Evolutionary conservation across 1,140 invertebrate genomes (phyloP).

Genomic region (Ladona fulva): DNA sequence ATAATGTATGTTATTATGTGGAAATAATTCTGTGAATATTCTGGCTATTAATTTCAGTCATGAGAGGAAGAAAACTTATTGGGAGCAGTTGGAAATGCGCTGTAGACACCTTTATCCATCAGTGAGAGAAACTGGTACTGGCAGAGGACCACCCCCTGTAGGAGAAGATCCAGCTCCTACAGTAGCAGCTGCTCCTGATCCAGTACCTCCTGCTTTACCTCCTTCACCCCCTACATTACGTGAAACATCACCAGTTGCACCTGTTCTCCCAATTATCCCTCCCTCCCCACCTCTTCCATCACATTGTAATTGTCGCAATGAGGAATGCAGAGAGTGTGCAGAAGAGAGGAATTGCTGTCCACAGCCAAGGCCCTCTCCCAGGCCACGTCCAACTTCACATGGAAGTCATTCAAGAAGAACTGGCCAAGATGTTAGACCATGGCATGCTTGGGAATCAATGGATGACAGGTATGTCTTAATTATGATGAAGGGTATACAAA

Average conservation of each 20-base stretch:
- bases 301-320: background rate
- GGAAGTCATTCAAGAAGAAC: background rate
- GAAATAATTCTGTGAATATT: no score
- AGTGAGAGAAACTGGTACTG: conserved; percentile 30
- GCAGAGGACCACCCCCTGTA: conserved; percentile 35
- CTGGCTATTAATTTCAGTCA: conserved; percentile 61
- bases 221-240: background rate
- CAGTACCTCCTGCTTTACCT: background rate
- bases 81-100: conserved; percentile 77
- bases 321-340: background rate
- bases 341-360: conserved; percentile 23
- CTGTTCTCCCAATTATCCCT: conserved; percentile 35
- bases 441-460: conserved; percentile 34
- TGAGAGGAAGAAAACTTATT: conserved; percentile 88
- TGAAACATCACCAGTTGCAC: background rate
- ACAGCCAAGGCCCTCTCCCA: background rate
- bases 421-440: background rate
- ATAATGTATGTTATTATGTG: background rate
- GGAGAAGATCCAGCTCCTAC: conserved; percentile 37
- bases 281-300: conserved; percentile 37
- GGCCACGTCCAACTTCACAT: background rate
- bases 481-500: no score
- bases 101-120: conserved; percentile 60
- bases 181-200: conserved; percentile 49
- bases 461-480: conserved; percentile 32